These are phyloP conservation scores for Ceratothoa steindachneri DNA, from an alignment of 2,888 invertebrate genomes.

Conservation along the genomic window DNA sequence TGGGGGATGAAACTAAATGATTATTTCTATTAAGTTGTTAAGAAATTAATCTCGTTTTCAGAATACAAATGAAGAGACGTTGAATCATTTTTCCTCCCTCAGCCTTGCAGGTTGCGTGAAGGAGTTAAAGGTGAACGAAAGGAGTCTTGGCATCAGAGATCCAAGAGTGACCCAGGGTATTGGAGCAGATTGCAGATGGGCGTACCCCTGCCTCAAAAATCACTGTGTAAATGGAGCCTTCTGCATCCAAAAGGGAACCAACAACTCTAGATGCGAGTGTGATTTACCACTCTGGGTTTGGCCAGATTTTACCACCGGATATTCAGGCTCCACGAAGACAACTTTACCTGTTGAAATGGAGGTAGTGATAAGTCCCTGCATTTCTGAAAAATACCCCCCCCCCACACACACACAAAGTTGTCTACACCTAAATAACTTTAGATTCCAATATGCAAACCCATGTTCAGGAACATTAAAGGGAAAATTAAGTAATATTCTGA, in stretches of 20 bases:
- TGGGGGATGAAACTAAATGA: too few species aligned
- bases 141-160: slow-evolving; percentile 72
- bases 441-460: too few species aligned
- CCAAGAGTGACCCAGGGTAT: slow-evolving; percentile 70
- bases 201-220: slow-evolving; percentile 69
- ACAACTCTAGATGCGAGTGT: slow-evolving; percentile 66
- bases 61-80: too few species aligned
- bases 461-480: too few species aligned
- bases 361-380: too few species aligned
- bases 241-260: slow-evolving; percentile 69
- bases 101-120: slow-evolving; percentile 55
- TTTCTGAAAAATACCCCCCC: too few species aligned
- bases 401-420: too few species aligned
- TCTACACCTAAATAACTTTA: too few species aligned
- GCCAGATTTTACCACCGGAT: slow-evolving; percentile 68
- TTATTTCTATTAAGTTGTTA: too few species aligned
- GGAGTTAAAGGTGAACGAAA: slow-evolving; percentile 63
- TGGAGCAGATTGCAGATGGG: slow-evolving; percentile 78
- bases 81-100: too few species aligned
- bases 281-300: slow-evolving; percentile 70
- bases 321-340: slow-evolving; percentile 48
- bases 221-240: slow-evolving; percentile 72
- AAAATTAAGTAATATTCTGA: too few species aligned
- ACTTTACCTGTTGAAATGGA: slow-evolving; percentile 35
- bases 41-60: too few species aligned